Conservation (phyloP, 2,888 invertebrate species). For the Tenthredo mesomela region DNA sequence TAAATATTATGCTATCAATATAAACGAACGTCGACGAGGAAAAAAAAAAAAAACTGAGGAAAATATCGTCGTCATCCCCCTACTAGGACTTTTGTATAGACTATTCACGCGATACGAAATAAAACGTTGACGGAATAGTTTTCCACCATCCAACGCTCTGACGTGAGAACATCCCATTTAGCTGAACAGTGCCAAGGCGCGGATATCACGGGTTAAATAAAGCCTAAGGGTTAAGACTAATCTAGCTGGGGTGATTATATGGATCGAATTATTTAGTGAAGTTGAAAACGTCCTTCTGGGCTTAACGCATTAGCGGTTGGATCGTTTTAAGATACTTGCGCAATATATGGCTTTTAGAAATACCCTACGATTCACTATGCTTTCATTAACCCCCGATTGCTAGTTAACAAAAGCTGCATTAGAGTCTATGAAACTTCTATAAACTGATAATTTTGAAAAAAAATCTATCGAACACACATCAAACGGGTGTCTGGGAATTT, state of each 20-base stretch:
- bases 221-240: conserved; percentile 44
- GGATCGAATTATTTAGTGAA: conserved; percentile 48
- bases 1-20: conserved; percentile 49
- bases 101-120: conserved; percentile 56
- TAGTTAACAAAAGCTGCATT: neutral
- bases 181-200: conserved; percentile 47
- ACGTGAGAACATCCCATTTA: conserved; percentile 50
- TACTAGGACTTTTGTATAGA: neutral
- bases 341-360: neutral
- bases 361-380: neutral
- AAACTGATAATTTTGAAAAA: neutral
- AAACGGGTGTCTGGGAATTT: conserved; percentile 26
- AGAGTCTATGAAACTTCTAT: neutral
- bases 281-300: conserved; percentile 37
- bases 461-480: conserved; percentile 20
- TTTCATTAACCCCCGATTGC: neutral
- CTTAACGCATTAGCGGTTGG: conserved; percentile 19
- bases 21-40: conserved; percentile 19
- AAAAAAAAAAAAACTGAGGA: neutral
- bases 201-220: conserved; percentile 50
- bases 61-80: neutral
- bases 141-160: conserved; percentile 51
- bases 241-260: conserved; percentile 48
- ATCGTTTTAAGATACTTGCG: neutral
- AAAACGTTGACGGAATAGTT: conserved; percentile 65